Base-by-base conservation (phyloP, 2,888 invertebrate genomes). In the Auanema freiburgensis region DNA sequence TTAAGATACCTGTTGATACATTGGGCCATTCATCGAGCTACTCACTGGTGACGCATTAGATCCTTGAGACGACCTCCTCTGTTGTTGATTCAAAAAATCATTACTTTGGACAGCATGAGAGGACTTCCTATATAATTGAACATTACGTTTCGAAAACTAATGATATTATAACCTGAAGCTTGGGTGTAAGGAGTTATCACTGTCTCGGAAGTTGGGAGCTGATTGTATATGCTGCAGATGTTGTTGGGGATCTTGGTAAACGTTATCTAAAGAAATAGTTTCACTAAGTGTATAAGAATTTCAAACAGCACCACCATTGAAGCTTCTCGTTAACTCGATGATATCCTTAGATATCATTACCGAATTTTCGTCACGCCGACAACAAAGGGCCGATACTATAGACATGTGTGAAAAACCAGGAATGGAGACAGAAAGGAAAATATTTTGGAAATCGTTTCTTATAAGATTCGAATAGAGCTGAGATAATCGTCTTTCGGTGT, bases 191-290 rank as follows among this genome's bases (percentile, higher is more conserved):
- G 46, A 21, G n/a, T 62, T 57, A 41, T 75, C 72, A 49, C 67
- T 66, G 18, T 67, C 59, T 49, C 62, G 53, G 55, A 73, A 72
- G 40, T 58, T 63, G 3, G 76, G 76, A 6, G 73, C 76, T 21
- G 73, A 73, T 42, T 68, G 67, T 55, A 68, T 75, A 46, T 75
- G 75, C 2, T 49, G 54, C 53, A 69, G 52, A 49, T 62, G 61
- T 49, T 73, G 71, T 12, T 67, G 66, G 1, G 76, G 76, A 57
- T 76, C 76, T 55, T 76, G 76, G 59, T 76, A 76, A 16, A 76
- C 76, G 18, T 68, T 69, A 54, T 76, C 74, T 60, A 53, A 8
- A 66, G 59, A 12, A 25, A 33, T 33, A 33, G 8, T 33, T 33
- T 5, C 33, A 33, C 8, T 33, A 3, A 33, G 33, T 8, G 8